These are phyloP conservation scores for Epizoanthus ramosus DNA, from an alignment of 92 coral and sea anemone species.

Conservation along the genomic window DNA sequence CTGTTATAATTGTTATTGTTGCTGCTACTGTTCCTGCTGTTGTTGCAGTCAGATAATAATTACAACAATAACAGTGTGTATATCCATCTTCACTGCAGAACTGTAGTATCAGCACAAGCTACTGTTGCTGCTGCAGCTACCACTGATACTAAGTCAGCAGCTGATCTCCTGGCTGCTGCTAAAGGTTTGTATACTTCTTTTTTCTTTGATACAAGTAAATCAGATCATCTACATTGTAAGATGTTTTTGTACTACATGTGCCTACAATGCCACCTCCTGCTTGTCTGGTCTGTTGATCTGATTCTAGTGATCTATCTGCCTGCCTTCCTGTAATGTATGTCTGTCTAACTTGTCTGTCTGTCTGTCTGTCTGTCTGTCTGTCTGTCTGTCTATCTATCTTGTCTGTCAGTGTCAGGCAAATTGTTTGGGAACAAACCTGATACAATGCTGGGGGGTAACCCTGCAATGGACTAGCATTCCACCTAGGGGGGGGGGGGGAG, in stretches of 20 bases:
- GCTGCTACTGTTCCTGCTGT: background rate
- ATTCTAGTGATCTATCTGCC: no score
- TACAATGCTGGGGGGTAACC: no score
- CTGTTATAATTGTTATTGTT: background rate
- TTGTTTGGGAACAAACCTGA: background rate
- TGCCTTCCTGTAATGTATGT: no score
- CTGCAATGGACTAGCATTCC: no score
- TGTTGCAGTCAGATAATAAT: background rate
- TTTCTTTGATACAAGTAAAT: background rate
- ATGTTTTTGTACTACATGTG: no score
- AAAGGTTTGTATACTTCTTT: slow-evolving; percentile 14
- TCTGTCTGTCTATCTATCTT: background rate
- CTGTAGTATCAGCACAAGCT: background rate
- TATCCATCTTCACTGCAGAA: background rate
- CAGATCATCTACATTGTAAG: no score
- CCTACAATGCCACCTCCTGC: no score
- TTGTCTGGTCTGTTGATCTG: no score
- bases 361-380: background rate
- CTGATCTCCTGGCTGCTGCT: slow-evolving; percentile 34
- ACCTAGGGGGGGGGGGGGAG: no score
- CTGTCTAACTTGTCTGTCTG: background rate
- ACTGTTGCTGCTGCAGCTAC: slow-evolving; percentile 18
- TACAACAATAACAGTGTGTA: no score
- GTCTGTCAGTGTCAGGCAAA: background rate
- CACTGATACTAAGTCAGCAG: slow-evolving; percentile 27